phyloP scores from a whole-genome alignment of 2,797 vertebrate species.

The Chiropotes sagulatus region DNA sequence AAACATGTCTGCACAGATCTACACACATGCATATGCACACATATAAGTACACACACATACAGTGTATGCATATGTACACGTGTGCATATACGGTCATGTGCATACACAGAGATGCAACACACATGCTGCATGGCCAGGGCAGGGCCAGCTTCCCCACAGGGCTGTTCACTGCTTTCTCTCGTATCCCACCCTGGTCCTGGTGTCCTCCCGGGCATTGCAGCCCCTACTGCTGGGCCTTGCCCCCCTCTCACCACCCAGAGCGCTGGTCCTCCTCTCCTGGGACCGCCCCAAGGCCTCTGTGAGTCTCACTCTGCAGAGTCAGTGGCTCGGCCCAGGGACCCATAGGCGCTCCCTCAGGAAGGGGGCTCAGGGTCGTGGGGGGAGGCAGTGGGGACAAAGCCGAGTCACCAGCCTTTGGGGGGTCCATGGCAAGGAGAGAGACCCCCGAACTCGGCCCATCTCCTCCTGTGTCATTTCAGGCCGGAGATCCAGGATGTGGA shows the following conservation, averaged over 20 bases:
- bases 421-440: not conserved
- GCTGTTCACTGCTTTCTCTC: accelerated
- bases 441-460: accelerated
- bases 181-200: no score
- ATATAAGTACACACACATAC: no score
- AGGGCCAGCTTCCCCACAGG: not conserved
- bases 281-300: not conserved
- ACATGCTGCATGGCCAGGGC: no score
- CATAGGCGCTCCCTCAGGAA: not conserved
- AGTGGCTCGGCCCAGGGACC: accelerated
- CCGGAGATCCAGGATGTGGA: constrained; percentile 91
- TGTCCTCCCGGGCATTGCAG: not conserved
- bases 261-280: not conserved
- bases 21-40: no score
- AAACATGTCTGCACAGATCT: no score
- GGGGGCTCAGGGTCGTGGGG: accelerated
- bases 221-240: not conserved
- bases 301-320: not conserved
- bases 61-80: no score
- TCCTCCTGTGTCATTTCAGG: constrained; percentile 80
- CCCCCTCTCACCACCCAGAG: not conserved
- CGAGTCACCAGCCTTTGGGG: not conserved
- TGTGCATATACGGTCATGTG: no score
- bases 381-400: accelerated
- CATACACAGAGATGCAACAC: no score